Base-by-base conservation (phyloP, 1,140 invertebrate genomes). In the Saccostrea cuccullata region DNA sequence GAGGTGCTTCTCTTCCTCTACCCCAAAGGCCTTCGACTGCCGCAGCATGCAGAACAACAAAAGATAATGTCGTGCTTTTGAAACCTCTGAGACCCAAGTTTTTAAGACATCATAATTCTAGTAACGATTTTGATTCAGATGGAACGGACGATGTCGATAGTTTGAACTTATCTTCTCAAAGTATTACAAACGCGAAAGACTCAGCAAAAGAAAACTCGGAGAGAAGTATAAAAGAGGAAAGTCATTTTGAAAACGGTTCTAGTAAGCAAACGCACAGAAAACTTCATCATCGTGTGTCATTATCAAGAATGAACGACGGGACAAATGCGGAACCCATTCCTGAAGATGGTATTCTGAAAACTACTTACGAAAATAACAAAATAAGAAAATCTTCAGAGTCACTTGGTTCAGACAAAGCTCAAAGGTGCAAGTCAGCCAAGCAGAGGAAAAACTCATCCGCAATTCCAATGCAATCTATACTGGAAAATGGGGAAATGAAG, bases 21-120 rank as follows among this genome's bases (percentile, higher is more conserved):
- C 88, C 88, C 0, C 13, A 64, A 2, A 56, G 88, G 67, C 88
- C 88, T 3, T 60, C 73, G 15, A 89, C 88, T 47, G 87, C 87
- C 23, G 13, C 56, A 30, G 55, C 55, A 12, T n/a, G 26, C 13
- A 17, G 70, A 30, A 30, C 70, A 77, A 77, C 23, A 36, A 77
- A 36, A 23, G 26, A 77, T 15, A 17, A 36, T 30, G 2, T 17
- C 13, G 26, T 36, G 26, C 23, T 30, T 30, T 36, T 30, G 26
- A 77, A 77, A 77, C 26, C 70, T 15, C 26, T n/a, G n/a, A 40
- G 12, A 55, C 47, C 40, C 30, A 87, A 40, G 47, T 20, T 20
- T 1, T 9, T 64, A 23, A 64, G 40, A 47, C 47, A 47, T 15
- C n/a, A 83, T 9, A 5, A 11, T 9, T 73, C 55, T 13, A 9